Conservation (phyloP, 2,888 invertebrate genomes). For the Germaria angustata region DNA sequence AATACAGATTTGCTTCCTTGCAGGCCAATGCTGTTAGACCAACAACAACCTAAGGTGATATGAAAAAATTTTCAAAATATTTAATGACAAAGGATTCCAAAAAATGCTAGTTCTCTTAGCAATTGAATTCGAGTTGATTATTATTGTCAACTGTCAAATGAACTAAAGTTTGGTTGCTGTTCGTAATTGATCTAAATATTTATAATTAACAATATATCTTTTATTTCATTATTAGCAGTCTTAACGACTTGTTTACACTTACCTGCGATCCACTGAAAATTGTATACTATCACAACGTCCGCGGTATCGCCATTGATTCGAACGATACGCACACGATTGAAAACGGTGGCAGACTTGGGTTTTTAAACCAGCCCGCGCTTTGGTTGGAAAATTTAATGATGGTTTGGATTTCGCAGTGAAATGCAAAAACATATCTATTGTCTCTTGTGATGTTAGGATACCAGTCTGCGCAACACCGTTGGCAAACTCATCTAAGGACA, state of each 20-base stretch:
- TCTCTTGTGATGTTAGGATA: conserved; percentile 94
- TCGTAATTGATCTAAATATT: too few relatives aligned
- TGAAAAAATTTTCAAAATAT: neutral
- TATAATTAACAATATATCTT: too few relatives aligned
- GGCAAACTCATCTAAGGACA: conserved; percentile 96
- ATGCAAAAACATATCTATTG: conserved; percentile 96
- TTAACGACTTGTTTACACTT: too few relatives aligned
- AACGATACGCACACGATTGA: conserved; percentile 96
- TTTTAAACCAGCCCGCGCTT: conserved; percentile 91
- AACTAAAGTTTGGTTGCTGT: too few relatives aligned
- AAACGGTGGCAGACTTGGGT: conserved; percentile 97
- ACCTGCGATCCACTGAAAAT: conserved; percentile 93
- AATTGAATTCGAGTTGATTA: neutral
- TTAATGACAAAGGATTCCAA: too few relatives aligned
- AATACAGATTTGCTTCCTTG: neutral
- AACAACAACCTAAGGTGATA: neutral
- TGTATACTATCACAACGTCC: conserved; percentile 98
- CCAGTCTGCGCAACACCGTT: conserved; percentile 96
- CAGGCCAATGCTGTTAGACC: neutral
- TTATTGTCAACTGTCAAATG: too few relatives aligned
- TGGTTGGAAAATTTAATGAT: conserved; percentile 88
- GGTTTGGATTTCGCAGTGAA: conserved; percentile 95
- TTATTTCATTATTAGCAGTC: too few relatives aligned
- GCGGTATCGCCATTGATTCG: conserved; percentile 98
- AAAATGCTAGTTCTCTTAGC: neutral